Evolutionary conservation across 2,113 vertebrate genomes (phyloP).

Genomic region (Proteles cristata): DNA sequence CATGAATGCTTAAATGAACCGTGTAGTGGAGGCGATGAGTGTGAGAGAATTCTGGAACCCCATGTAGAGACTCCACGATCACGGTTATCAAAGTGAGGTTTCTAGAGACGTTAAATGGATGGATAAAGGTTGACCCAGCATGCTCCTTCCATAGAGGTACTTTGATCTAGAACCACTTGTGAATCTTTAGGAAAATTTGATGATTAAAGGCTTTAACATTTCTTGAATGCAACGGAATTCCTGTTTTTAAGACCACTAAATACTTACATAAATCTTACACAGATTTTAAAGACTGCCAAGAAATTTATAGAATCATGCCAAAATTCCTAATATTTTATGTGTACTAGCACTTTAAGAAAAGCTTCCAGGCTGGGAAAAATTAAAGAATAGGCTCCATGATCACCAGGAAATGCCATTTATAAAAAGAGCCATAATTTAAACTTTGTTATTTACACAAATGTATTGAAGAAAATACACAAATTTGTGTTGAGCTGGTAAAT

Average conservation of each 20-base stretch:
- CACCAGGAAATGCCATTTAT: neutral
- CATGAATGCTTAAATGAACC: neutral
- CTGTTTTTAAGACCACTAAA: conserved; percentile 1
- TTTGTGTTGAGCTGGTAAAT: neutral
- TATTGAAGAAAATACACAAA: neutral
- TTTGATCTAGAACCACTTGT: neutral
- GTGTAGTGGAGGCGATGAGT: neutral
- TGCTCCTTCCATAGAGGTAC: neutral
- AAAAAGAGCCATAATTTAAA: neutral
- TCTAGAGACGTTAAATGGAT: neutral
- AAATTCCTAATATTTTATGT: neutral
- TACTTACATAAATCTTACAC: neutral
- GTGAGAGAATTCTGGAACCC: neutral
- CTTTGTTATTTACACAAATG: neutral
- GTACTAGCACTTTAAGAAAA: neutral
- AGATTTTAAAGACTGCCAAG: neutral
- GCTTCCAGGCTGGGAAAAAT: neutral
- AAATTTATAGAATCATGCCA: neutral
- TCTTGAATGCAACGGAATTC: neutral
- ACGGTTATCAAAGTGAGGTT: neutral
- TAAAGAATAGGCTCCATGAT: neutral
- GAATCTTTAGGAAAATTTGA: neutral
- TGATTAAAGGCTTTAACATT: neutral
- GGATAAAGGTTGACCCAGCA: neutral
- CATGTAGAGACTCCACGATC: neutral